Percentiles rank a stretch among this genome's conserved stretches.
phyloP scores from a whole-genome alignment of 2,797 vertebrate genomes.

The Arnoldichthys spilopterus region DNA sequence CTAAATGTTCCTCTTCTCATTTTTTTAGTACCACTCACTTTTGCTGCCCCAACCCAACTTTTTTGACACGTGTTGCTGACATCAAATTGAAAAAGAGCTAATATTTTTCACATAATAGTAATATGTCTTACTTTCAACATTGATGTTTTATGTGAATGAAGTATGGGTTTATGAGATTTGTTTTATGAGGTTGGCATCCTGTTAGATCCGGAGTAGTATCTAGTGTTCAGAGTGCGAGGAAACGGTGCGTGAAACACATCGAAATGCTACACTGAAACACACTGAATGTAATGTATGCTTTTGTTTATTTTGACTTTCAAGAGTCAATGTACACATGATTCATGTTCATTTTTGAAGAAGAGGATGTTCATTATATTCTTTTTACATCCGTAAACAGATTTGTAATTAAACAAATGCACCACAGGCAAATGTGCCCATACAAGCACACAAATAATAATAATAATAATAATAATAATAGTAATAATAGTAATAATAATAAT shows the following conservation, averaged over 20 bases:
- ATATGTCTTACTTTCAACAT: too few relatives aligned
- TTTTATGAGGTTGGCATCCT: too few relatives aligned
- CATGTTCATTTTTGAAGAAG: slow-evolving; percentile 72
- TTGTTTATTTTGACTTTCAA: slow-evolving; percentile 12
- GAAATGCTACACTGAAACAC: not conserved
- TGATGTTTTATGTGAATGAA: too few relatives aligned
- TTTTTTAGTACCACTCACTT: too few relatives aligned
- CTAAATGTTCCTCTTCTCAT: too few relatives aligned
- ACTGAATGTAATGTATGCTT: not conserved
- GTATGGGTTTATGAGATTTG: too few relatives aligned
- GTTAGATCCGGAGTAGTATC: too few relatives aligned
- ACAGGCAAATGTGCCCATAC: slow-evolving; percentile 64
- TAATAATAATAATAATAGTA: slow-evolving; percentile 38
- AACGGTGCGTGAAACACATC: not conserved
- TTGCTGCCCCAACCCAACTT: too few relatives aligned
- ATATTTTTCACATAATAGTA: too few relatives aligned
- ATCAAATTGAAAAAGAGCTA: too few relatives aligned
- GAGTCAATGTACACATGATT: slow-evolving; percentile 18
- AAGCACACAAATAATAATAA: slow-evolving; percentile 54
- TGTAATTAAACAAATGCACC: slow-evolving; percentile 71
- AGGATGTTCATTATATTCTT: slow-evolving; percentile 64
- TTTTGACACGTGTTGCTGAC: too few relatives aligned
- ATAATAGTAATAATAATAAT: slow-evolving; percentile 1
- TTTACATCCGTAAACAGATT: slow-evolving; percentile 73
- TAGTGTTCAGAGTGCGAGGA: not conserved